These are phyloP conservation scores for Apeira syringaria DNA, from an alignment of 2,888 invertebrate species.

Conservation along the genomic window DNA sequence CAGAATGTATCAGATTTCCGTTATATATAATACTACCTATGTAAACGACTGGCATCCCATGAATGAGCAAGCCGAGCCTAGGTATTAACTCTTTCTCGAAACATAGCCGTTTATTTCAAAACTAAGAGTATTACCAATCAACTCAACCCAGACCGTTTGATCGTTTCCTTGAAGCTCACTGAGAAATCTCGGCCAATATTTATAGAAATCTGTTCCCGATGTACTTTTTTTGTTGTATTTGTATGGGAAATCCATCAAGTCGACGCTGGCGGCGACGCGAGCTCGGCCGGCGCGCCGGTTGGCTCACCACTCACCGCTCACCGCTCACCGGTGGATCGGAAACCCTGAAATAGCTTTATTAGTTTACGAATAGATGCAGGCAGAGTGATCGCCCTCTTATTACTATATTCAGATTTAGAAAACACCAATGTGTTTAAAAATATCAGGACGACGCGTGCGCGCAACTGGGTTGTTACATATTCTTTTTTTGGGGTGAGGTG, in stretches of 20 bases:
- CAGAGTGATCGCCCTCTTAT: constrained; percentile 71
- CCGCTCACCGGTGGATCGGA: constrained; percentile 44
- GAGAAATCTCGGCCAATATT: constrained; percentile 24
- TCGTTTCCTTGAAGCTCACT: constrained; percentile 17
- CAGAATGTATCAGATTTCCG: too few relatives aligned
- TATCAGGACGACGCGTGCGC: constrained; percentile 35
- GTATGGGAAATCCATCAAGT: constrained; percentile 25
- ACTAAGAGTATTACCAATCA: constrained; percentile 10
- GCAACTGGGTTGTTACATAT: constrained; percentile 18
- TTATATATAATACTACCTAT: too few relatives aligned
- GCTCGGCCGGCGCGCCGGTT: constrained; percentile 6
- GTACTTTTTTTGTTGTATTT: constrained; percentile 26
- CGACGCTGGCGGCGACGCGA: constrained; percentile 7
- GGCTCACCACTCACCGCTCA: too few relatives aligned
- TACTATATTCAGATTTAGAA: constrained; percentile 66
- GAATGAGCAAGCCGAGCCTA: not conserved
- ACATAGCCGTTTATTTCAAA: constrained; percentile 2
- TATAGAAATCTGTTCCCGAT: constrained; percentile 25
- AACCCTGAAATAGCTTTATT: constrained; percentile 70
- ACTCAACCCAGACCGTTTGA: constrained; percentile 7
- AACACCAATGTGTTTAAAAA: constrained; percentile 46
- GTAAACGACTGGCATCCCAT: too few relatives aligned
- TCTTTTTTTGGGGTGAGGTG: constrained; percentile 2
- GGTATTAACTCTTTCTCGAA: not conserved
- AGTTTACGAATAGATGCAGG: constrained; percentile 68